These are phyloP conservation scores for Hipposideros larvatus DNA, from an alignment of 2,797 vertebrate genomes.

Conservation along the genomic window DNA sequence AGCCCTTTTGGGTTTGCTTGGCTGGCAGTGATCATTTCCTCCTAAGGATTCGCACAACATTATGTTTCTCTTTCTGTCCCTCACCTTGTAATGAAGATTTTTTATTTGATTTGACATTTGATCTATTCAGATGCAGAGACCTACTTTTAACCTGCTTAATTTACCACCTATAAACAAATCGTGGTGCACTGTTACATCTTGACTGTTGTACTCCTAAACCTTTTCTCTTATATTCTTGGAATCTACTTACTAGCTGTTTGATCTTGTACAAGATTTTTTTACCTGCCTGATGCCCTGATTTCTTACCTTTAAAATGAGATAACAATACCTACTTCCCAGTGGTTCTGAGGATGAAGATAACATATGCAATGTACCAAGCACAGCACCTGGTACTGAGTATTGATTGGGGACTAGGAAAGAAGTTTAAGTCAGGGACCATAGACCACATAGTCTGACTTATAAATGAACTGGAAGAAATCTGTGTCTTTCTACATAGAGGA, in stretches of 20 bases:
- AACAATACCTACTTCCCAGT: neutral
- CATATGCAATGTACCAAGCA: neutral
- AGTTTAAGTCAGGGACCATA: neutral
- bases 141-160: conserved; percentile 46
- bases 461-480: conserved; percentile 54
- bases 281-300: neutral
- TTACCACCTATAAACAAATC: neutral
- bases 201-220: neutral
- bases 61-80: neutral
- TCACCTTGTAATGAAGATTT: conserved; percentile 55
- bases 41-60: conserved; percentile 6
- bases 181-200: neutral
- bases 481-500: conserved; percentile 11
- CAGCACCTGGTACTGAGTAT: neutral
- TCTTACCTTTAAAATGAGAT: conserved; percentile 33
- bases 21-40: neutral
- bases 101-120: neutral
- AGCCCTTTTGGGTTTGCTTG: neutral
- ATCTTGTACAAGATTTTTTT: conserved; percentile 33
- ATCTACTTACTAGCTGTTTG: neutral
- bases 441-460: conserved; percentile 23
- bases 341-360: conserved; percentile 17
- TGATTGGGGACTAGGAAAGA: neutral
- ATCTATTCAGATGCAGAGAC: conserved; percentile 24
- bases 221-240: conserved; percentile 38